These are phyloP conservation scores for Leucoraja ocellata DNA, from an alignment of 2,797 vertebrate species.

Conservation along the genomic window DNA sequence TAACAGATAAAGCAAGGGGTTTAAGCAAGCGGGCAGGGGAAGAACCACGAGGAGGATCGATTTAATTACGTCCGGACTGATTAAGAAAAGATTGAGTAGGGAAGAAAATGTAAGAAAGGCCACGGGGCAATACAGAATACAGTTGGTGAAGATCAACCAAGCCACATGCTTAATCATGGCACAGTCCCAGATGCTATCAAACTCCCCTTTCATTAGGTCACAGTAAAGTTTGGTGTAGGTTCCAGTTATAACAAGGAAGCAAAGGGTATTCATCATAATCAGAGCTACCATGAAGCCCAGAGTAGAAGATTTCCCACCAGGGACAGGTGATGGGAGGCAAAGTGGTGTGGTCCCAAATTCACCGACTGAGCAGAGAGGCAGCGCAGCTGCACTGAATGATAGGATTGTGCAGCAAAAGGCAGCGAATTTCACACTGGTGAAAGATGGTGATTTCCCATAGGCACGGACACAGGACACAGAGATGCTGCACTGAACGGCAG, in stretches of 20 bases:
- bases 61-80: conserved; percentile 82
- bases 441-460: conserved; percentile 69
- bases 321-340: conserved; percentile 76
- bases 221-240: conserved; percentile 88
- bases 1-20: conserved; percentile 84
- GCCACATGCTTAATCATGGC: conserved; percentile 88
- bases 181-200: conserved; percentile 80
- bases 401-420: conserved; percentile 70
- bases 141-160: conserved; percentile 88
- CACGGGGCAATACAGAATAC: conserved; percentile 85
- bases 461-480: conserved; percentile 69
- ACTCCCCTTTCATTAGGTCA: conserved; percentile 74
- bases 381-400: conserved; percentile 64
- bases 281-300: conserved; percentile 77
- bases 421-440: conserved; percentile 65
- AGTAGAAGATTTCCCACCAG: conserved; percentile 62
- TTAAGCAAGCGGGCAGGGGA: conserved; percentile 83
- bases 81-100: conserved; percentile 74
- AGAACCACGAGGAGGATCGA: conserved; percentile 79
- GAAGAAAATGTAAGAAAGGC: conserved; percentile 89
- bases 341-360: conserved; percentile 82
- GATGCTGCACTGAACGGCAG: conserved; percentile 77
- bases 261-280: conserved; percentile 85
- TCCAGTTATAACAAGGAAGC: conserved; percentile 78
- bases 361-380: conserved; percentile 75